These are phyloP conservation scores for Thymallus thymallus DNA, from an alignment of 2,113 vertebrate species.

Conservation along the genomic window DNA sequence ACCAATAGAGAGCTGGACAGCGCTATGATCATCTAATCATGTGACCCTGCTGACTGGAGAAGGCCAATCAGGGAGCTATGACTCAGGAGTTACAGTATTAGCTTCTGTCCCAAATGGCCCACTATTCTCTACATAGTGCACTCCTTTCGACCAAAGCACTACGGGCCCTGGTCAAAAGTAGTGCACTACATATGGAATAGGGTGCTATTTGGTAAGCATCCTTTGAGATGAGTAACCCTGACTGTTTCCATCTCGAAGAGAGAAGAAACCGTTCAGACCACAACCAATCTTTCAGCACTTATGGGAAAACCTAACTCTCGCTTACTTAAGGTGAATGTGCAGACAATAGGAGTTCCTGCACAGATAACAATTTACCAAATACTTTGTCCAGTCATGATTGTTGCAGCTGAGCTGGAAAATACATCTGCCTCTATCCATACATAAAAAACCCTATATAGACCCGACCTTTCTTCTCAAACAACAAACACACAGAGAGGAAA, in stretches of 20 bases:
- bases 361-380: neutral
- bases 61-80: constrained; percentile 5
- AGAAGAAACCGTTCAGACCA: neutral
- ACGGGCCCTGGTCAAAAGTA: too few species aligned
- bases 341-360: neutral
- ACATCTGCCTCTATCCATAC: neutral
- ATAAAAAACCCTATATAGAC: neutral
- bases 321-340: neutral
- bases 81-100: neutral
- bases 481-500: neutral
- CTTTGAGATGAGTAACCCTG: neutral
- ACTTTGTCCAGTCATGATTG: neutral
- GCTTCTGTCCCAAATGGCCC: too few species aligned
- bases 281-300: neutral
- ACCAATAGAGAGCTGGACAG: neutral
- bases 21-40: too few species aligned
- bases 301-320: neutral
- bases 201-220: too few species aligned
- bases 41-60: neutral
- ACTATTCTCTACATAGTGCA: too few species aligned
- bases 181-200: too few species aligned
- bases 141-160: too few species aligned
- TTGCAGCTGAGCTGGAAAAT: neutral
- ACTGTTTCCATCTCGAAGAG: neutral
- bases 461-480: neutral